Conservation (phyloP, 2,797 vertebrate species). For the Hemibagrus guttatus region DNA sequence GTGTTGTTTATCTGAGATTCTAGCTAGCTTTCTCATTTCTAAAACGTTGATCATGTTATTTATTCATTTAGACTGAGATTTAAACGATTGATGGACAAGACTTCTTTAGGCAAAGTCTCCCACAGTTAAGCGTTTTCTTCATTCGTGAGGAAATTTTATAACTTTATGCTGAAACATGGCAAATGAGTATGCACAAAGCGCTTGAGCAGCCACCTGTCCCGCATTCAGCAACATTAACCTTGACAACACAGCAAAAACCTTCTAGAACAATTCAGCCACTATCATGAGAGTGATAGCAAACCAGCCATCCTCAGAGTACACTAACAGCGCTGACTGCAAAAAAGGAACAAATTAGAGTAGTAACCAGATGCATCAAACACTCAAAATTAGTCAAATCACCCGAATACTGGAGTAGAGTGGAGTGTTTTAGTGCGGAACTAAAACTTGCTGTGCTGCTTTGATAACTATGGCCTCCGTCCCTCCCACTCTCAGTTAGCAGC, state of each 20-base stretch:
- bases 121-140: neutral
- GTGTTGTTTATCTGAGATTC: neutral
- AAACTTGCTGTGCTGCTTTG: slow-evolving; percentile 55
- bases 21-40: neutral
- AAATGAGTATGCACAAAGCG: neutral
- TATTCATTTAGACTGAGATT: neutral
- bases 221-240: neutral
- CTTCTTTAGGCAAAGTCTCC: neutral
- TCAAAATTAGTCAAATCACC: neutral
- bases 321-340: neutral
- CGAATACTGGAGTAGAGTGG: neutral
- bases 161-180: slow-evolving; percentile 7
- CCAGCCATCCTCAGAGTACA: neutral
- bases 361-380: neutral
- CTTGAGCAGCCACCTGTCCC: neutral
- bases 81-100: neutral
- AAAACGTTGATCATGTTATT: neutral
- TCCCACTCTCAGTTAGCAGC: slow-evolving; percentile 67
- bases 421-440: slow-evolving; percentile 58
- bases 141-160: neutral
- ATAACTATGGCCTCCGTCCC: slow-evolving; percentile 79
- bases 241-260: slow-evolving; percentile 9
- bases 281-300: neutral
- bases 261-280: slow-evolving; percentile 36
- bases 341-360: neutral